A percentile compares a stretch with the other conserved stretches of the same genome.
These are phyloP conservation scores for Gobio gobio DNA, from an alignment of 2,113 vertebrate species.

Conservation along the genomic window DNA sequence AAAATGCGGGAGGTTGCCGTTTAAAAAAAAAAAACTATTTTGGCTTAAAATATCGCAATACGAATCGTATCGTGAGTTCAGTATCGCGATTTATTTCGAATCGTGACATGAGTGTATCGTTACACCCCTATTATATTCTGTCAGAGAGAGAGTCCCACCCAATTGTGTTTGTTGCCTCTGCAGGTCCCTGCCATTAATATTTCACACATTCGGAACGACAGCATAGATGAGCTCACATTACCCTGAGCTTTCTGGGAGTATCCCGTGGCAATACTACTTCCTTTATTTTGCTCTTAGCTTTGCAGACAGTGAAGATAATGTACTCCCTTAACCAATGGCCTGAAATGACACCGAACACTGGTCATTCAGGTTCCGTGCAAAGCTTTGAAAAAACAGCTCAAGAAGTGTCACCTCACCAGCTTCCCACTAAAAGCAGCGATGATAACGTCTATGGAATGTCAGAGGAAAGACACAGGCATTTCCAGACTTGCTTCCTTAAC, in stretches of 20 bases:
- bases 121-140: slow-evolving; percentile 3
- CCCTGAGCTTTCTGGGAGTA: slow-evolving; percentile 37
- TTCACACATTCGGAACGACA: slow-evolving; percentile 67
- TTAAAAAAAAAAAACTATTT: no score
- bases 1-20: no score
- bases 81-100: no score
- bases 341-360: not conserved
- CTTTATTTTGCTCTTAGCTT: slow-evolving; percentile 6
- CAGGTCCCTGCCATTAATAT: slow-evolving; percentile 66
- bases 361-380: not conserved
- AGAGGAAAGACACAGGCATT: slow-evolving; percentile 51
- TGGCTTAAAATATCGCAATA: no score
- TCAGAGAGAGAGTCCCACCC: slow-evolving; percentile 51
- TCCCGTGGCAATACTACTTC: slow-evolving; percentile 1
- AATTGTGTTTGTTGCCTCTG: slow-evolving; percentile 43
- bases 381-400: slow-evolving; percentile 22
- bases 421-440: slow-evolving; percentile 27
- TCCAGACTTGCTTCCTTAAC: slow-evolving; percentile 13
- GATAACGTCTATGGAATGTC: slow-evolving; percentile 69
- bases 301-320: not conserved
- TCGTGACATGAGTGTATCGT: no score
- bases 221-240: slow-evolving; percentile 63
- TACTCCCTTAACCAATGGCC: not conserved
- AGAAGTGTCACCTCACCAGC: slow-evolving; percentile 26
- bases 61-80: no score